Evolutionary conservation across 2,797 vertebrate genomes (phyloP).

Genomic region (Phoeniculus purpureus): DNA sequence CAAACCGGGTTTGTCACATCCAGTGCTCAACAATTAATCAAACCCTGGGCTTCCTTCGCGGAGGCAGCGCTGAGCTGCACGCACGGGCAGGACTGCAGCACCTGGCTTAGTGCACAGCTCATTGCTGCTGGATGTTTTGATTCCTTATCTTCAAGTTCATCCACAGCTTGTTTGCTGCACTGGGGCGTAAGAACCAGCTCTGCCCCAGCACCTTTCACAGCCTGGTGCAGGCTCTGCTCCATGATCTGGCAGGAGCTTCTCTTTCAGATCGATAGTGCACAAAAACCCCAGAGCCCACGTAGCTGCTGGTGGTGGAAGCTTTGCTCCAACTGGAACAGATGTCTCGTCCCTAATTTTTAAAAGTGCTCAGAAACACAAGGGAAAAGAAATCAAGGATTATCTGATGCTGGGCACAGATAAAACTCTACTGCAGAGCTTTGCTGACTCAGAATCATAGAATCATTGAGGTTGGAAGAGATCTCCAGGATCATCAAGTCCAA

Average conservation of each 20-base stretch:
- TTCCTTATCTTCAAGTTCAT: background rate
- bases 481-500: too few species aligned
- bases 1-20: background rate
- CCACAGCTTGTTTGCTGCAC: background rate
- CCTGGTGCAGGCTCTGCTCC: rapidly evolving
- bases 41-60: rapidly evolving
- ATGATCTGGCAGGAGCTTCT: background rate
- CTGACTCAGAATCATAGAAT: rapidly evolving
- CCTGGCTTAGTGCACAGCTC: background rate
- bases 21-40: background rate
- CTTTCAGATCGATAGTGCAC: rapidly evolving
- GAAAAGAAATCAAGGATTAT: background rate
- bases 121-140: background rate
- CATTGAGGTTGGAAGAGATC: too few species aligned
- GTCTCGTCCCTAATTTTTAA: background rate
- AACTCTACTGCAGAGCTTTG: rapidly evolving
- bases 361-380: rapidly evolving
- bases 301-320: background rate
- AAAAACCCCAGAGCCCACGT: background rate
- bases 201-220: rapidly evolving
- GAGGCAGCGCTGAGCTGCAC: background rate
- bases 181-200: rapidly evolving
- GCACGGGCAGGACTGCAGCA: background rate
- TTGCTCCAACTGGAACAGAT: rapidly evolving
- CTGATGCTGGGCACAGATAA: background rate